A percentile compares a stretch with the other conserved stretches of the same genome.
Conservation (phyloP, 2,888 invertebrate species). For the Drosophila meridionalis region DNA sequence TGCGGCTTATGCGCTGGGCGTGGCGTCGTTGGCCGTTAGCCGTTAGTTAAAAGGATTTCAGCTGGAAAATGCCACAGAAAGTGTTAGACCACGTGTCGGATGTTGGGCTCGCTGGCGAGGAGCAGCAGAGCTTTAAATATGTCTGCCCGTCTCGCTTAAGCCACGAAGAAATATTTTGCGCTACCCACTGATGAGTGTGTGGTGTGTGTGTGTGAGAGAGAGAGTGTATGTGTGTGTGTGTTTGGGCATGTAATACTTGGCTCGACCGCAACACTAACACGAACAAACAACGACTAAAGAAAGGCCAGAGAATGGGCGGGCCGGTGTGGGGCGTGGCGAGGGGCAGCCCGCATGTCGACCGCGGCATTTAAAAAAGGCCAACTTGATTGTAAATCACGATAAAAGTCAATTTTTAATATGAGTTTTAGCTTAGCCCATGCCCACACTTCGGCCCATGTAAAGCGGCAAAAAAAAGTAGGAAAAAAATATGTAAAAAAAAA, state of each 20-base stretch:
- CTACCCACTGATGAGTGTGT: slow-evolving; percentile 46
- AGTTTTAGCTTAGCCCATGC: slow-evolving; percentile 70
- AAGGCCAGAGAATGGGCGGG: slow-evolving; percentile 18
- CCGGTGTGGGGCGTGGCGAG: too few relatives aligned
- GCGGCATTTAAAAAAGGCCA: slow-evolving; percentile 80
- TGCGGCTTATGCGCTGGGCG: slow-evolving; percentile 63
- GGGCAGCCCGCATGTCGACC: slow-evolving; percentile 74
- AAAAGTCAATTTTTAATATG: slow-evolving; percentile 82
- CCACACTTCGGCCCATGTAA: slow-evolving; percentile 35
- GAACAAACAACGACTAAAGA: slow-evolving; percentile 42
- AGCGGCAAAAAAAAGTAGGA: slow-evolving; percentile 32
- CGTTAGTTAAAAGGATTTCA: slow-evolving; percentile 67
- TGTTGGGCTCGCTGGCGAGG: slow-evolving; percentile 41
- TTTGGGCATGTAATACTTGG: slow-evolving; percentile 38
- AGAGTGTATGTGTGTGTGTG: slow-evolving; percentile 6
- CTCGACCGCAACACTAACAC: slow-evolving; percentile 64
- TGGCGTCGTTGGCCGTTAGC: slow-evolving; percentile 41
- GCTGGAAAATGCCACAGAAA: slow-evolving; percentile 57
- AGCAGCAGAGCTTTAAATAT: slow-evolving; percentile 62
- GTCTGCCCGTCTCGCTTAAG: slow-evolving; percentile 73
- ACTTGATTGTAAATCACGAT: slow-evolving; percentile 82
- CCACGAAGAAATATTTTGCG: slow-evolving; percentile 78
- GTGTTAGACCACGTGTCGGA: slow-evolving; percentile 76
- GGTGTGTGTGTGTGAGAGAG: slow-evolving; percentile 39
- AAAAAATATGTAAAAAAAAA: slow-evolving; percentile 5